A percentile compares a stretch with the other conserved stretches of the same genome.
Evolutionary conservation across 2,797 vertebrate genomes (phyloP).

Genomic region (Hoplostethus atlanticus): DNA sequence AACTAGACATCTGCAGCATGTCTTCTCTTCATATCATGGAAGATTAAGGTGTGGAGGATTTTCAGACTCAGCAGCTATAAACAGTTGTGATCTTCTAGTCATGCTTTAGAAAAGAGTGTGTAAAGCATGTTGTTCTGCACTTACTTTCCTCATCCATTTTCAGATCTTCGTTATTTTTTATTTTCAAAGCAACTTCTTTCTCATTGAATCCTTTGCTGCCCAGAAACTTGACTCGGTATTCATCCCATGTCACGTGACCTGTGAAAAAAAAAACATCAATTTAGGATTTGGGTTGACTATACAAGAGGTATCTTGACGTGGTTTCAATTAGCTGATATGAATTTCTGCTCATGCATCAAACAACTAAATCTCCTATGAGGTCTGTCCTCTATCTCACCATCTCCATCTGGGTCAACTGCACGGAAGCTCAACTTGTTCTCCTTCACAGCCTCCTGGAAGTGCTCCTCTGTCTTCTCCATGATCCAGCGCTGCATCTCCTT

Average conservation of each 20-base stretch:
- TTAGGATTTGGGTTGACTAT: neutral
- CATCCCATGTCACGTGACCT: constrained; percentile 96
- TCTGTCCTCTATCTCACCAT: constrained; percentile 83
- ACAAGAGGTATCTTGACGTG: neutral
- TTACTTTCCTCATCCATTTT: constrained; percentile 98
- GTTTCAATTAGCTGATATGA: neutral
- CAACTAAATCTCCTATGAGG: neutral
- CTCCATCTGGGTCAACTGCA: constrained; percentile 93
- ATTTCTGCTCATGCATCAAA: neutral
- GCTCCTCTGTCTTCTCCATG: constrained; percentile 97
- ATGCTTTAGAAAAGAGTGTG: neutral
- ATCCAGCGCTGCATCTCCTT: constrained; percentile 99
- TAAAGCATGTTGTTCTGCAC: constrained; percentile 35
- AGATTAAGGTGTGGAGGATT: neutral
- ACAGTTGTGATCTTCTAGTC: neutral
- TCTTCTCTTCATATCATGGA: neutral
- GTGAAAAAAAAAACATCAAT: neutral
- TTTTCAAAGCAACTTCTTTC: constrained; percentile 89
- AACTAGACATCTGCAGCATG: neutral
- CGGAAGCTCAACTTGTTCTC: constrained; percentile 95
- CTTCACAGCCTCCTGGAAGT: constrained; percentile 93
- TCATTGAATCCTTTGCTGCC: constrained; percentile 95
- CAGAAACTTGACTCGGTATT: constrained; percentile 94
- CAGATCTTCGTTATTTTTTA: constrained; percentile 92
- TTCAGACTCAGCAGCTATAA: neutral